Base-by-base conservation (phyloP, 1,140 invertebrate genomes). In the Lasioglossum baleicum region DNA sequence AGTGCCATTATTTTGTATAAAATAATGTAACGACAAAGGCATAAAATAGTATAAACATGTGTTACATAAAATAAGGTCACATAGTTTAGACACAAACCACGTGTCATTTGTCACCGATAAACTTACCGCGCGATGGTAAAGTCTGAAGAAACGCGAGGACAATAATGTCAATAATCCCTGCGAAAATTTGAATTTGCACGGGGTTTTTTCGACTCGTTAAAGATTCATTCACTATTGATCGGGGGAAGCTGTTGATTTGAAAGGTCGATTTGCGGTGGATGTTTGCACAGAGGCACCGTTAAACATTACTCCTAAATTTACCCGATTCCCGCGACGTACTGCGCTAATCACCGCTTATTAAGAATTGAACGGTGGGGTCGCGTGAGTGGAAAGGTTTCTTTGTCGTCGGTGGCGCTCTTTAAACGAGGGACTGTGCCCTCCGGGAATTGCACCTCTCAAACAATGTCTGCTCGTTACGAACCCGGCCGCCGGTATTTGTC, bases 401-500 rank as follows among this genome's bases (percentile, higher is more conserved):
- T 51, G 69, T 66, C 40, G 15, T n/a, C 26, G 64, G 22, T 67
- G 42, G 15, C n/a, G 42, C 26, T 3, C 75, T 66, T 61, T 70
- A 60, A 7, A 58, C 74, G 26, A 63, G 31, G 69, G 15, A 20
- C 8, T 1, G 0, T 17, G 7, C 42, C 17, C 53, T 17, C 42
- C 48, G 44, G 26, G 61, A 73, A 73, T 66, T 20, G 51, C 76
- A 73, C 76, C 83, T 82, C 76, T 74, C 65, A 75, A 83, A 89
- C 84, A 88, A 89, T 85, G 76, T 87, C 75, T 40, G 56, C 87
- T 89, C 81, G 84, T 89, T 89, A 88, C 80, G 79, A 56, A 75
- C 22, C 10, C 22, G 10, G 56, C 56, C n/a, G 60, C n/a, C 26
- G 48, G 56, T 75, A 48, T 84, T 78, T 75, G 77, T 79, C 79